Evolutionary conservation across 2,888 invertebrate genomes (phyloP), one percentile per base, ranked within the genome.

Genomic region (Scaptomyza parva): DNA sequence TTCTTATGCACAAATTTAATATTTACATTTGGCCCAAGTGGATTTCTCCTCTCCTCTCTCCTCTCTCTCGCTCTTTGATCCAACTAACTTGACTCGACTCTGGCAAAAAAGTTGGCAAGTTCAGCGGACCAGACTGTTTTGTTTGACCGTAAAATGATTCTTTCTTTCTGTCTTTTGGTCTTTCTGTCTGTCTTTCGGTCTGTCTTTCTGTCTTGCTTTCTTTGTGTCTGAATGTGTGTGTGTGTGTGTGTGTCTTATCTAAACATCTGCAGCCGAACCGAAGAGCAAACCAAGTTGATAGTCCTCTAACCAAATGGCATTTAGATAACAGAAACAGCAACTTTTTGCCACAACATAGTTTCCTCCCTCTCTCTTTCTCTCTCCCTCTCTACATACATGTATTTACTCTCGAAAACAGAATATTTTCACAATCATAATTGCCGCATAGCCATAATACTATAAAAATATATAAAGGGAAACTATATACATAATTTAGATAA

Each of bases 1-100:
- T 86, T 81, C n/a, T n/a, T 80, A 81, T 81, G 80, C 73, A 44
- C 66, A 81, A 84, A 86, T 81, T 81, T 81, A 86, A 81, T 82
- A 82, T 82, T 82, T 84, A 86, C 71, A 84, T 82, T 86, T 74
- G 78, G 69, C 41, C 71, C 74, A 71, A 81, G 78, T 84, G 85
- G 85, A 81, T 81, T 80, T 76, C 1, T 14, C n/a, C n/a, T n/a
- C n/a, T n/a, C n/a, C n/a, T n/a, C n/a, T n/a, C n/a, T n/a, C n/a
- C n/a, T n/a, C n/a, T n/a, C n/a, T n/a, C n/a, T n/a, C n/a, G n/a
- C n/a, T n/a, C n/a, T 66, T 72, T 72, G 72, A 71, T 71, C 70
- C 70, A 70, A 72, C 73, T 57, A 17, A 28, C 44, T 45, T 44
- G 22, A 22, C 66, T 41, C n/a, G 12, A 22, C 48, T 39, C 14